A percentile compares a stretch with the other conserved stretches of the same genome.
phyloP scores from a whole-genome alignment of 2,888 invertebrate species.

The Campaea margaritaria region DNA sequence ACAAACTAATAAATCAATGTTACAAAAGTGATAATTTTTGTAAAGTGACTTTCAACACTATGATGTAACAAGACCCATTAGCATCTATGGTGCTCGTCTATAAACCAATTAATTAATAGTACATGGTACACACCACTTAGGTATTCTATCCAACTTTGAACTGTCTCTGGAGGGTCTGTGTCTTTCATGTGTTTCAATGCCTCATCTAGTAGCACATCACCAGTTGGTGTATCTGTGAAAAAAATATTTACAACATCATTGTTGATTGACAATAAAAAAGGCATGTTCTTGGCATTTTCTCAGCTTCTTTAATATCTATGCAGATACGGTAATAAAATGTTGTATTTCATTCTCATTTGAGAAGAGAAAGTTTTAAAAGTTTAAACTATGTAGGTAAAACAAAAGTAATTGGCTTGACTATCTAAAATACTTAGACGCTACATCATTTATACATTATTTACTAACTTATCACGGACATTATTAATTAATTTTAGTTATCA shows the following conservation, averaged over 20 bases:
- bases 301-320: too few species aligned
- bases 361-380: slow-evolving; percentile 3
- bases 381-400: not conserved
- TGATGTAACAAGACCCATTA: too few species aligned
- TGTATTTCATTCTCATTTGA: not conserved
- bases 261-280: too few species aligned
- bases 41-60: too few species aligned
- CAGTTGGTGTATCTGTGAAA: slow-evolving; percentile 95
- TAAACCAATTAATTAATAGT: not conserved
- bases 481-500: slow-evolving; percentile 19
- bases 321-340: not conserved
- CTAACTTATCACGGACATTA: slow-evolving; percentile 8
- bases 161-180: slow-evolving; percentile 98
- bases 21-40: too few species aligned
- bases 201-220: slow-evolving; percentile 97
- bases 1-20: not conserved
- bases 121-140: slow-evolving; percentile 91
- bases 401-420: not conserved
- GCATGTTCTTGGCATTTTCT: not conserved
- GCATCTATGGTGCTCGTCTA: too few species aligned
- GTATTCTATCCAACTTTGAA: slow-evolving; percentile 99
- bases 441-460: slow-evolving; percentile 1
- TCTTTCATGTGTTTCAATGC: slow-evolving; percentile 99
- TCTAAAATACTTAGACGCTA: not conserved
- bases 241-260: slow-evolving; percentile 6